These are phyloP conservation scores for Dryococelus australis DNA, from an alignment of 2,888 invertebrate species.

Conservation along the genomic window DNA sequence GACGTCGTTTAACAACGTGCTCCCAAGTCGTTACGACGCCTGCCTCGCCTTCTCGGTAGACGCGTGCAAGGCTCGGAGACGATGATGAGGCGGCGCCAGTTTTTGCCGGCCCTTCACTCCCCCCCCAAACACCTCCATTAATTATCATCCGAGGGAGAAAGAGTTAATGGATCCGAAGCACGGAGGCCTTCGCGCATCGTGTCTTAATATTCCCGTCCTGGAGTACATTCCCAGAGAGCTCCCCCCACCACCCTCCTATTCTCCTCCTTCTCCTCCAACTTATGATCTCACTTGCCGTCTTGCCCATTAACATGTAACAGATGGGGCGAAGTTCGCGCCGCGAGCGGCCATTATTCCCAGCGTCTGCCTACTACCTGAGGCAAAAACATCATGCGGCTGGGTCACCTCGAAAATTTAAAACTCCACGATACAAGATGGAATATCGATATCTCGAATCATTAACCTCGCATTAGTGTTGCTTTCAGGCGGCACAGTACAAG, in stretches of 20 bases:
- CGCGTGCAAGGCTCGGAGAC: not conserved
- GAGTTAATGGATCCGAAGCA: not conserved
- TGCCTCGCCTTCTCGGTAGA: not conserved
- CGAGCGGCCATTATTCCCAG: not conserved
- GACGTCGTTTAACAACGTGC: not conserved
- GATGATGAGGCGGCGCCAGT: not conserved
- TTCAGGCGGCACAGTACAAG: too few species aligned
- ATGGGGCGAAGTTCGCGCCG: not conserved
- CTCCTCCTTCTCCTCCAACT: not conserved
- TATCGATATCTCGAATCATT: too few species aligned
- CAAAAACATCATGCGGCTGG: too few species aligned
- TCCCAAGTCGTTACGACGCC: not conserved
- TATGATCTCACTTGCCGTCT: not conserved
- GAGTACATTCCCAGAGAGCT: conserved; percentile 7
- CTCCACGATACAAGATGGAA: too few species aligned
- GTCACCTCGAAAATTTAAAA: too few species aligned
- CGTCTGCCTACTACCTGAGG: too few species aligned
- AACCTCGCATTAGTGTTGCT: too few species aligned
- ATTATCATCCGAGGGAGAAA: not conserved
- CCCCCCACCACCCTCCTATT: not conserved
- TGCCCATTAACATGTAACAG: conserved; percentile 4
- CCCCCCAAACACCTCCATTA: not conserved
- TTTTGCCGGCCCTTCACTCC: not conserved
- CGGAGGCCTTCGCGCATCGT: not conserved
- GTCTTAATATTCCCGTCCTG: not conserved